These are phyloP conservation scores for Chinchilla lanigera DNA, from an alignment of 2,113 vertebrate genomes.

Conservation along the genomic window DNA sequence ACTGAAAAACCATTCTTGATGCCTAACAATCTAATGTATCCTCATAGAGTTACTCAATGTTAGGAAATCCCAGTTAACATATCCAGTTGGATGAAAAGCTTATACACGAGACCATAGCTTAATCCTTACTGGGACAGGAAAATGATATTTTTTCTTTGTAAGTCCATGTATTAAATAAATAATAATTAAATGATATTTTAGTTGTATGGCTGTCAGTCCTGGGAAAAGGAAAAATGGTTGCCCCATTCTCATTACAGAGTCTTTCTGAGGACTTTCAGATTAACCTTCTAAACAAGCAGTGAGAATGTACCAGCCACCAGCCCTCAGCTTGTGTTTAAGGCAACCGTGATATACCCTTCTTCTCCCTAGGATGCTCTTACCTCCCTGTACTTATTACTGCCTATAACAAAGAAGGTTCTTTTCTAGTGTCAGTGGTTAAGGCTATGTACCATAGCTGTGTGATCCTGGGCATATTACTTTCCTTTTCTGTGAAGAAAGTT, in stretches of 20 bases:
- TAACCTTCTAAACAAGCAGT: background rate
- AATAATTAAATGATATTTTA: background rate
- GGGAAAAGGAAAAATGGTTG: background rate
- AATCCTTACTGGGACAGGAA: background rate
- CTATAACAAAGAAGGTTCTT: background rate
- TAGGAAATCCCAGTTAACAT: background rate
- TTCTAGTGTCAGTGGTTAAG: background rate
- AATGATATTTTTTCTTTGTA: background rate
- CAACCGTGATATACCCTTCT: background rate
- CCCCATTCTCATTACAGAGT: background rate
- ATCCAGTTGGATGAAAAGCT: background rate
- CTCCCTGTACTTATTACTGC: background rate
- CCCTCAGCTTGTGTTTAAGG: background rate
- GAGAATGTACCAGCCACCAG: background rate
- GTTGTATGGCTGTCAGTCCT: background rate
- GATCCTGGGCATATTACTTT: background rate
- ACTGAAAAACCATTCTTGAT: conserved; percentile 18
- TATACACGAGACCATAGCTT: background rate
- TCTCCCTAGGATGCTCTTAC: background rate
- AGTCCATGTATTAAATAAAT: background rate
- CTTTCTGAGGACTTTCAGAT: background rate
- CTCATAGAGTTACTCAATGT: background rate
- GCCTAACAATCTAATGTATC: background rate
- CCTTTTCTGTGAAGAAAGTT: background rate
- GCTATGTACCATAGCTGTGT: background rate